Evolutionary conservation across 2,888 invertebrate species (phyloP).

Genomic region (Prenolepis imparis): DNA sequence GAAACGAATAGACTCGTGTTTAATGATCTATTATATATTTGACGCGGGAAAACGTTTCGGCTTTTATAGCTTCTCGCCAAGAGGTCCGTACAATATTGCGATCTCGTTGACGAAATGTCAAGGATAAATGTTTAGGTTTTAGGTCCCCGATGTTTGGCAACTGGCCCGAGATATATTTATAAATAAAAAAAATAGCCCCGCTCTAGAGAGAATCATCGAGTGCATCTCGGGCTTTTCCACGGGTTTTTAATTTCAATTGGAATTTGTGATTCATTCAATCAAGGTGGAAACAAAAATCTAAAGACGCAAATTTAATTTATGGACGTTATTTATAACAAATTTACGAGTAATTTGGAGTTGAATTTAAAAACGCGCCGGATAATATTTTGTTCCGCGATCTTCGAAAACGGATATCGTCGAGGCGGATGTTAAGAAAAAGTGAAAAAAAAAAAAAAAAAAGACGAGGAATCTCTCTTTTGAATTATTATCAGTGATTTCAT

Average conservation of each 20-base stretch:
- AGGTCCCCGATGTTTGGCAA: slow-evolving; percentile 78
- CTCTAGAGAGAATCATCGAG: slow-evolving; percentile 17
- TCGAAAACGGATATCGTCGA: not conserved
- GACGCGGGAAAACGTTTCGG: not conserved
- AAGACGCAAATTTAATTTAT: not conserved
- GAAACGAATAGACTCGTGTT: not conserved
- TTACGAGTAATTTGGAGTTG: slow-evolving; percentile 19
- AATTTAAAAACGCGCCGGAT: slow-evolving; percentile 46
- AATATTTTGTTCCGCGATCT: not conserved
- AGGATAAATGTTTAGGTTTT: slow-evolving; percentile 82
- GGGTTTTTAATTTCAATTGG: not conserved
- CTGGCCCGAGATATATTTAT: slow-evolving; percentile 78
- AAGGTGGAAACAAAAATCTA: not conserved
- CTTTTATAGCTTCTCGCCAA: not conserved
- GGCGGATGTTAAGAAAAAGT: not conserved
- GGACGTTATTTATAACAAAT: not conserved
- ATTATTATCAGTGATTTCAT: not conserved
- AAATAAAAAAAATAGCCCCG: slow-evolving; percentile 75
- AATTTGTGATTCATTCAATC: not conserved
- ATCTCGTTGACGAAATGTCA: slow-evolving; percentile 80
- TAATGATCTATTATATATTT: too few species aligned
- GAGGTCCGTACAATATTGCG: slow-evolving; percentile 34
- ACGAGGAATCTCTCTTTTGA: not conserved
- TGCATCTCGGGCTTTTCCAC: not conserved
- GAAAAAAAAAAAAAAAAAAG: not conserved